A percentile compares a stretch with the other conserved stretches of the same genome.
Conservation (phyloP, 23 tunicate species). For the Aplidium turbinatum region DNA sequence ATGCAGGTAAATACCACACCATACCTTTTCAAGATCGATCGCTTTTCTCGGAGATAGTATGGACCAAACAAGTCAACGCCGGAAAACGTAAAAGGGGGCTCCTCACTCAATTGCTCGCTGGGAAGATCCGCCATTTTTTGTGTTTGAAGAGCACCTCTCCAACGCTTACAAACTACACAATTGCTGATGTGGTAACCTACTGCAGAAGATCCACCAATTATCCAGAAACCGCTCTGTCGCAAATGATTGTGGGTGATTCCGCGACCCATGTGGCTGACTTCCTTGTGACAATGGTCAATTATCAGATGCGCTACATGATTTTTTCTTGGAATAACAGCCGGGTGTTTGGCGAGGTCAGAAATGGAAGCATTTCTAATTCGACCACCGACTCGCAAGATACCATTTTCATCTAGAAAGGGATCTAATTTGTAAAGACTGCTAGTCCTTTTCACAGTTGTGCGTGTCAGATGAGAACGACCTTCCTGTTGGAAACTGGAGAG, state of each 20-base stretch:
- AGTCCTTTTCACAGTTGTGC: background rate
- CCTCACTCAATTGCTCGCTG: background rate
- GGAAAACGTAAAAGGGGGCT: background rate
- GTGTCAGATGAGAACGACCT: background rate
- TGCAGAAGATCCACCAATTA: conserved; percentile 9
- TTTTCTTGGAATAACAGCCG: background rate
- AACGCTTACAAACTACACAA: background rate
- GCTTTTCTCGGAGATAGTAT: background rate
- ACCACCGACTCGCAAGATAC: conserved; percentile 1
- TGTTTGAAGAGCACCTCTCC: background rate
- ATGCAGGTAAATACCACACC: too few relatives aligned
- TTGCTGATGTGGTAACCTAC: conserved; percentile 1
- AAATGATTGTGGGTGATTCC: conserved; percentile 18
- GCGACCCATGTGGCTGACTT: conserved; percentile 10
- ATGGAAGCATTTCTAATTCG: background rate
- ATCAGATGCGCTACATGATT: conserved; percentile 5
- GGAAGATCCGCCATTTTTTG: conserved; percentile 28
- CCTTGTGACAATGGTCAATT: conserved; percentile 1
- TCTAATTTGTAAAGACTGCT: background rate
- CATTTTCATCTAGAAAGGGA: conserved; percentile 1
- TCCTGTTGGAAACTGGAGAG: background rate
- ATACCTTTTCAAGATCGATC: conserved; percentile 19
- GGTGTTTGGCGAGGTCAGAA: background rate
- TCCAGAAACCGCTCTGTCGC: conserved; percentile 14
- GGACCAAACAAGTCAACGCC: conserved; percentile 4